Conservation (phyloP, 2,113 vertebrate genomes). For the Odobenus rosmarus region DNA sequence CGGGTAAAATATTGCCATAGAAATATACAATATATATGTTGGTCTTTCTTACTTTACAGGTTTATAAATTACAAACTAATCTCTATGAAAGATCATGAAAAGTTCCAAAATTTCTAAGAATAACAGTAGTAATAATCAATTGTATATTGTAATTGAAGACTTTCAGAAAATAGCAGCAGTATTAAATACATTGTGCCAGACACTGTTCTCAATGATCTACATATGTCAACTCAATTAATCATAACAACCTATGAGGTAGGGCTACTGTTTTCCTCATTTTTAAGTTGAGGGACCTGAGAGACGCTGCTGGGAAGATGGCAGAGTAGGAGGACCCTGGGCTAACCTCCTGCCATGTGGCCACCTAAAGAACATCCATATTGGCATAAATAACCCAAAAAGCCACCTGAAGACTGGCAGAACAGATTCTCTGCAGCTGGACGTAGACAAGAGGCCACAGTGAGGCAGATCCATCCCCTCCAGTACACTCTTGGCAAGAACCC, state of each 20-base stretch:
- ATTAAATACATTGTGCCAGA: not conserved
- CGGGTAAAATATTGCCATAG: not conserved
- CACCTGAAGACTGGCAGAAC: not conserved
- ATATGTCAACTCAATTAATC: not conserved
- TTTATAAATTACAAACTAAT: not conserved
- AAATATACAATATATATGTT: not conserved
- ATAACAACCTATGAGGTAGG: not conserved
- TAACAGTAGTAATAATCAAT: not conserved
- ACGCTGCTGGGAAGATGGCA: not conserved
- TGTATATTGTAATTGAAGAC: not conserved
- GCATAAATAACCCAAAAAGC: not conserved
- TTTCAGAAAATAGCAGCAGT: not conserved
- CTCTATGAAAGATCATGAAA: not conserved
- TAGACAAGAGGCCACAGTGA: no score
- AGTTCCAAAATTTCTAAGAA: slow-evolving; percentile 21
- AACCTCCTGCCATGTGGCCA: not conserved
- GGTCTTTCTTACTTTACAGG: not conserved
- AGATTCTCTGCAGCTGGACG: no score
- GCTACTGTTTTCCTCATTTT: not conserved
- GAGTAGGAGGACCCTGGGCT: not conserved
- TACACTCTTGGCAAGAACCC: not conserved
- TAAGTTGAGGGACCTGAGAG: not conserved
- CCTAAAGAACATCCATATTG: not conserved
- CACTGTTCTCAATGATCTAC: not conserved
- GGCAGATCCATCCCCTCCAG: no score